A percentile compares a stretch with the other conserved stretches of the same genome.
Conservation (phyloP, 1,140 invertebrate genomes). For the Liolophura sinensis region DNA sequence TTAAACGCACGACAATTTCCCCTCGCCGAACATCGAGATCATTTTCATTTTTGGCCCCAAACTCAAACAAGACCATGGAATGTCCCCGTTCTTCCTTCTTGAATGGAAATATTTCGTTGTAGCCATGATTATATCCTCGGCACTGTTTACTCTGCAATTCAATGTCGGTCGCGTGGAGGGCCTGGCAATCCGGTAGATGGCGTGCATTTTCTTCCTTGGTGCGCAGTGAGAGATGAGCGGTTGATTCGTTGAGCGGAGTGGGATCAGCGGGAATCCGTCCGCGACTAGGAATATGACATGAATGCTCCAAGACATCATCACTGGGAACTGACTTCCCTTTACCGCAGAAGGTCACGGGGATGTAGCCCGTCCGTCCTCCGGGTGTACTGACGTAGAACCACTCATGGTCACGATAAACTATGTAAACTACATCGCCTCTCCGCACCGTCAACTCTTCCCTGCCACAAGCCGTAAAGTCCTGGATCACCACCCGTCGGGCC, state of each 20-base stretch:
- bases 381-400: slow-evolving; percentile 95
- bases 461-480: slow-evolving; percentile 92
- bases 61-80: slow-evolving; percentile 91
- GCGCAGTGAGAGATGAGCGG: slow-evolving; percentile 64
- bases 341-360: slow-evolving; percentile 66
- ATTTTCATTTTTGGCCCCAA: slow-evolving; percentile 90
- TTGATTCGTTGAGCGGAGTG: neutral
- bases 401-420: slow-evolving; percentile 92
- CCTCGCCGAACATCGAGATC: slow-evolving; percentile 91
- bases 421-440: slow-evolving; percentile 81
- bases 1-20: slow-evolving; percentile 92
- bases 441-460: slow-evolving; percentile 90
- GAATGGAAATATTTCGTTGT: slow-evolving; percentile 70
- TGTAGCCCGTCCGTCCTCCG: slow-evolving; percentile 87
- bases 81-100: slow-evolving; percentile 88
- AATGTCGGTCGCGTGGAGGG: neutral
- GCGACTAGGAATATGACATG: neutral
- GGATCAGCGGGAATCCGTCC: slow-evolving; percentile 6
- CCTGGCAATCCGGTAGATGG: neutral
- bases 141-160: neutral
- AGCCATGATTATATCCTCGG: neutral
- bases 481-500: slow-evolving; percentile 64
- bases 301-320: neutral
- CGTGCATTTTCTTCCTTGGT: neutral
- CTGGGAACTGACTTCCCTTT: slow-evolving; percentile 4